Evolutionary conservation across 2,888 invertebrate species (phyloP).

Genomic region (Sminthurides aquaticus): DNA sequence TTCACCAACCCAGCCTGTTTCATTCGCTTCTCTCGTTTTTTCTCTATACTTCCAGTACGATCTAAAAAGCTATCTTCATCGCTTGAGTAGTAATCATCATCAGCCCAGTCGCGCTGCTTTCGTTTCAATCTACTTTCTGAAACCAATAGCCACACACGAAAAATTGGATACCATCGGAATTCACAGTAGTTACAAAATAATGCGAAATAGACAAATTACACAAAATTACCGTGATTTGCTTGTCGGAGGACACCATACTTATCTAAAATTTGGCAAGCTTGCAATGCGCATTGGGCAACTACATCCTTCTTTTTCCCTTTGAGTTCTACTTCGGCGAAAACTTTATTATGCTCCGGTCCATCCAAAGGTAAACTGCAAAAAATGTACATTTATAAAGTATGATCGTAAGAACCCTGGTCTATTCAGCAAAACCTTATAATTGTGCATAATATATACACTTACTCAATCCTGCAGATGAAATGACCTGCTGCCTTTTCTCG

Average conservation of each 20-base stretch:
- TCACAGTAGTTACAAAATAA: neutral
- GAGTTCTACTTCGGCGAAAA: constrained; percentile 76
- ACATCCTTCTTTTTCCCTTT: constrained; percentile 92
- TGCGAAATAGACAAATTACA: no score
- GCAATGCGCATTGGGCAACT: constrained; percentile 83
- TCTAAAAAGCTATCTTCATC: constrained; percentile 95
- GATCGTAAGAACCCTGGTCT: neutral
- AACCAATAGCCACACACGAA: neutral
- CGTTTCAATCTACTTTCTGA: constrained; percentile 67
- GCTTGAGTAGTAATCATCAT: constrained; percentile 85
- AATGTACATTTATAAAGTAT: constrained; percentile 21
- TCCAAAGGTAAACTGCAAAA: constrained; percentile 70
- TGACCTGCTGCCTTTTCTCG: constrained; percentile 79
- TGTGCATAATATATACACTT: no score
- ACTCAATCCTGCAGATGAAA: constrained; percentile 68
- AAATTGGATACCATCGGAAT: constrained; percentile 18
- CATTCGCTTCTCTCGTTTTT: constrained; percentile 73
- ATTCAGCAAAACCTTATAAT: neutral
- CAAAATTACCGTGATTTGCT: constrained; percentile 68
- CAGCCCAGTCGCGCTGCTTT: constrained; percentile 69
- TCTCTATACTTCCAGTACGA: constrained; percentile 84
- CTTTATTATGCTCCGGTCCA: constrained; percentile 57
- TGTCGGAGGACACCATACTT: constrained; percentile 75
- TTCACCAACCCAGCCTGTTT: constrained; percentile 53
- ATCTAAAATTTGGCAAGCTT: constrained; percentile 88